Percentiles rank a stretch among this genome's conserved stretches.
Evolutionary conservation across 2,797 vertebrate species (phyloP).

Genomic region (Spheniscus humboldti): DNA sequence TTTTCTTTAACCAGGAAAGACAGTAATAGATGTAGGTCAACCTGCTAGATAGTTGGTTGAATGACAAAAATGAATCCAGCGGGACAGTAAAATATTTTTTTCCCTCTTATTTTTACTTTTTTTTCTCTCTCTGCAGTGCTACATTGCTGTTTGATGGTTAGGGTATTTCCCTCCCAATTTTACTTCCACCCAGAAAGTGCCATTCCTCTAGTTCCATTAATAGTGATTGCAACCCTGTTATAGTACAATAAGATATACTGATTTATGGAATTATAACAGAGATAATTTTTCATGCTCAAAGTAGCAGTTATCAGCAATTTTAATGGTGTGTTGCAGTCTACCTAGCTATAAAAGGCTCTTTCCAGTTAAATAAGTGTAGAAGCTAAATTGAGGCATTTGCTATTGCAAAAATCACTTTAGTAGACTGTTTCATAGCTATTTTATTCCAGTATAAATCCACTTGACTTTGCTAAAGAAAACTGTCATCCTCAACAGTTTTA

Average conservation of each 20-base stretch:
- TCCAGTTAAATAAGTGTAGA: background rate
- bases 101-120: too few relatives aligned
- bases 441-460: background rate
- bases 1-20: background rate
- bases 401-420: background rate
- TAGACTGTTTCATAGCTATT: background rate
- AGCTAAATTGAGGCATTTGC: background rate
- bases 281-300: conserved; percentile 9
- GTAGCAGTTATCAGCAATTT: conserved; percentile 45
- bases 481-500: background rate
- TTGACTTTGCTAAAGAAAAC: background rate
- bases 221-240: background rate
- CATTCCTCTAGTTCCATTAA: background rate
- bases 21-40: background rate
- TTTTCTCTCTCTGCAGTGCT: background rate
- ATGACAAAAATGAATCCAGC: background rate
- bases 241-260: background rate
- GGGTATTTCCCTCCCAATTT: background rate
- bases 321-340: background rate
- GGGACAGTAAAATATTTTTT: background rate
- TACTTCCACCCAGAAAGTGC: background rate
- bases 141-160: background rate
- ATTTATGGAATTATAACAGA: conserved; percentile 32
- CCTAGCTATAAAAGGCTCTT: background rate
- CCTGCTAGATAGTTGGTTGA: background rate